These are phyloP conservation scores for Capitulum mitella DNA, from an alignment of 2,888 invertebrate genomes.

Conservation along the genomic window DNA sequence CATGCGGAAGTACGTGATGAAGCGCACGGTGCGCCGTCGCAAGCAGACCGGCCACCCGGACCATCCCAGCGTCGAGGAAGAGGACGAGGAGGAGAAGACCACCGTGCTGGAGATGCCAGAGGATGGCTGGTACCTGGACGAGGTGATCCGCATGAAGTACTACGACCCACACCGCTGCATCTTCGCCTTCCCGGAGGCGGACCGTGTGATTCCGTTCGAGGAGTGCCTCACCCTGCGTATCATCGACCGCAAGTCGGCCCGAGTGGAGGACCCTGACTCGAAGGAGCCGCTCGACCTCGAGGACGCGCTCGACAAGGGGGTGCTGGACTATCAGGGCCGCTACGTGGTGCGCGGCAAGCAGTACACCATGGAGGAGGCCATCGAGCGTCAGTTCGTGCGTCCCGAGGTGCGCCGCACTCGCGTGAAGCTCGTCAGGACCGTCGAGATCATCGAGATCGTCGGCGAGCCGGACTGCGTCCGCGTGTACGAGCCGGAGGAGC, in stretches of 20 bases:
- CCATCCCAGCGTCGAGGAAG: conserved; percentile 27
- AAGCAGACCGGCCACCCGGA: conserved; percentile 26
- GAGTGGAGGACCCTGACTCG: conserved; percentile 68
- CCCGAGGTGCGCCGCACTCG: conserved; percentile 30
- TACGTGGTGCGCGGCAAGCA: conserved; percentile 50
- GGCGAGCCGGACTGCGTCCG: not conserved
- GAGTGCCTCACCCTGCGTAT: conserved; percentile 80
- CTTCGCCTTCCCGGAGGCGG: conserved; percentile 78
- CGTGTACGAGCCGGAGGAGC: conserved; percentile 1
- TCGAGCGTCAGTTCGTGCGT: conserved; percentile 37
- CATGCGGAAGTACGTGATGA: not conserved
- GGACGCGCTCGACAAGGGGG: conserved; percentile 66
- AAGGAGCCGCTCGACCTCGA: conserved; percentile 56
- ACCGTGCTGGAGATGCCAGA: conserved; percentile 59
- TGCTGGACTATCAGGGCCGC: conserved; percentile 69
- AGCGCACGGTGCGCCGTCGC: not conserved
- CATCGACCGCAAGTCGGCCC: conserved; percentile 73
- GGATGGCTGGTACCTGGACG: conserved; percentile 72
- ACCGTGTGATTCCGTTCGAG: conserved; percentile 71
- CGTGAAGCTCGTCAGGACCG: not conserved
- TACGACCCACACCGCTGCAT: conserved; percentile 76
- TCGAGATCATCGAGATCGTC: conserved; percentile 5
- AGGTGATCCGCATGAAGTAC: conserved; percentile 71
- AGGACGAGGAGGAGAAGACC: conserved; percentile 31
- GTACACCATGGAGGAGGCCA: conserved; percentile 40